Conservation (phyloP, 2,888 invertebrate genomes). For the Drosophila trichaetosa region DNA sequence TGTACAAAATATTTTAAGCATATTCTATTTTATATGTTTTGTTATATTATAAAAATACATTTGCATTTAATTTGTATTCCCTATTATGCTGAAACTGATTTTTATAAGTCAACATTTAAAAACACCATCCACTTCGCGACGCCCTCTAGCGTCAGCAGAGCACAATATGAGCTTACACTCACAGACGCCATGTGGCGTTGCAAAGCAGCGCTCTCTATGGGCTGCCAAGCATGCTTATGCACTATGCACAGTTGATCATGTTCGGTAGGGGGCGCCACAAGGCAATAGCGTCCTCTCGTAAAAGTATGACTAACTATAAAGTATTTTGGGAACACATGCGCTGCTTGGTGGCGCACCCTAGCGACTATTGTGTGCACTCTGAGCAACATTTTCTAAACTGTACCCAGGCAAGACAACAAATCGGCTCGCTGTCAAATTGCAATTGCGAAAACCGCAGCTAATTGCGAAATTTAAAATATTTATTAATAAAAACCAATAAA, state of each 20-base stretch:
- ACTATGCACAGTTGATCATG: no score
- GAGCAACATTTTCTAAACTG: slow-evolving; percentile 1
- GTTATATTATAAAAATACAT: neutral
- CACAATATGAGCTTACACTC: neutral
- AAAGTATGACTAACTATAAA: accelerated
- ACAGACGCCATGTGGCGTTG: neutral
- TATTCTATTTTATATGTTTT: neutral
- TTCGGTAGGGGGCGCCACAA: slow-evolving; percentile 11
- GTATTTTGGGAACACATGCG: neutral
- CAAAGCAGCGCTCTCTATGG: slow-evolving; percentile 19
- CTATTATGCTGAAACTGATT: neutral
- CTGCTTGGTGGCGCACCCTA: slow-evolving; percentile 3
- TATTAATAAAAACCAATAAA: slow-evolving; percentile 22
- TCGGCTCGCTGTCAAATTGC: slow-evolving; percentile 34
- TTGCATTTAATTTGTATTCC: neutral
- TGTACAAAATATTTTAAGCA: neutral
- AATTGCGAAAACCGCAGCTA: slow-evolving; percentile 37
- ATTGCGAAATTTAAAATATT: slow-evolving; percentile 32
- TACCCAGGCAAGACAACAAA: slow-evolving; percentile 5
- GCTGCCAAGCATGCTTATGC: neutral
- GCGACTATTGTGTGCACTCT: slow-evolving; percentile 11
- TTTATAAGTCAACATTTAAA: neutral
- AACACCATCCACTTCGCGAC: neutral
- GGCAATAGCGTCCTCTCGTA: neutral
- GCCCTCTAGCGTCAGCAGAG: slow-evolving; percentile 4